phyloP scores from a whole-genome alignment of 2,797 vertebrate genomes.

The Oryzias sinensis region DNA sequence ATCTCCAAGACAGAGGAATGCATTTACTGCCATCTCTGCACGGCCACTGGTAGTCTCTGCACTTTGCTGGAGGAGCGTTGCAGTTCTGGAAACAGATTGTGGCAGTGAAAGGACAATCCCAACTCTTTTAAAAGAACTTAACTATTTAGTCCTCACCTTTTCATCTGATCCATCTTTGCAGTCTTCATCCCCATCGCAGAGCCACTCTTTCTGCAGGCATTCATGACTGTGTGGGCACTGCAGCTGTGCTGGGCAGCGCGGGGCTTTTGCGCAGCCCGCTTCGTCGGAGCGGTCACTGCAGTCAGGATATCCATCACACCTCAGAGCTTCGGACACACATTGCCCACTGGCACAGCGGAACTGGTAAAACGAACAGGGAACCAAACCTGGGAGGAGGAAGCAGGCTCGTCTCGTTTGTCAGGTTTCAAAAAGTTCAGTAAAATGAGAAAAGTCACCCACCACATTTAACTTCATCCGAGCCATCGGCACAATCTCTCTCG shows the following conservation, averaged over 20 bases:
- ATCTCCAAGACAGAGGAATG: conserved; percentile 83
- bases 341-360: conserved; percentile 84
- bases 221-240: conserved; percentile 78
- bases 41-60: conserved; percentile 79
- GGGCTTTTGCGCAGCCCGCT: conserved; percentile 73
- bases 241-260: conserved; percentile 69
- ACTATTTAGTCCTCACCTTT: conserved; percentile 67
- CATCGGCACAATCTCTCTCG: conserved; percentile 84
- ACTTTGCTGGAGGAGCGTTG: conserved; percentile 36
- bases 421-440: not conserved
- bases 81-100: conserved; percentile 73
- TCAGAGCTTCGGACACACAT: conserved; percentile 79
- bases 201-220: conserved; percentile 86
- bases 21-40: conserved; percentile 78
- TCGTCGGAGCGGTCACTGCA: conserved; percentile 89
- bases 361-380: conserved; percentile 65
- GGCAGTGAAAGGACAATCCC: not conserved
- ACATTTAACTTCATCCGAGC: conserved; percentile 81
- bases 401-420: not conserved
- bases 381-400: conserved; percentile 48
- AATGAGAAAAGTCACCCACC: conserved; percentile 59
- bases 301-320: conserved; percentile 85
- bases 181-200: conserved; percentile 86
- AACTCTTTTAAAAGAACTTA: not conserved
- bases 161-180: conserved; percentile 87